Evolutionary conservation across 2,797 vertebrate genomes (phyloP), one percentile per base, ranked within the genome.

Genomic region (Acipenser oxyrinchus): DNA sequence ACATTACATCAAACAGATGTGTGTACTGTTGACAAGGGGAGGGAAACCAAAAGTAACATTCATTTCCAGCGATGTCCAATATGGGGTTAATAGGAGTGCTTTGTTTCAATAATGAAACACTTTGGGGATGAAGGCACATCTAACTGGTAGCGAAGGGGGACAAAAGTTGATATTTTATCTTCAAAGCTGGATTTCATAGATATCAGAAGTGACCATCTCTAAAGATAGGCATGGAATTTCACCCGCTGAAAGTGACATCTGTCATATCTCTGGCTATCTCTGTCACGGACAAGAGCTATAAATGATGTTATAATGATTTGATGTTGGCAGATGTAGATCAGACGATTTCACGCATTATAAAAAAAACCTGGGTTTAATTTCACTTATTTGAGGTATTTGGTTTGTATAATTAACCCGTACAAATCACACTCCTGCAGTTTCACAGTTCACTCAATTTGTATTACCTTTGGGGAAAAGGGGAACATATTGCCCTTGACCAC

Each of bases 1-100:
- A 75, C 77, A 64, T 74, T 73, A 1, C 65, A 69, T 73, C 68
- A 78, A 75, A 66, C 66, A 65, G 74, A 74, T 75, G 70, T 67
- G 64, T 53, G 52, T 77, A 70, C 73, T 71, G 72, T 68, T 37
- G 23, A 49, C 49, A 7, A 53, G 68, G 1, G 51, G 62, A 67
- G 37, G 18, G 37, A 59, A 18, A 48, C 6, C 8, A 60, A 50
- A 58, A 63, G 48, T 12, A 59, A 65, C 52, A 55, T 55, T 55
- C 52, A 55, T 55, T 55, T 55, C 5, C 52, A 55, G 52, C 52
- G 12, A 9, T 55, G 23, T 37, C 23, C 23, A 37, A 37, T 37
- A 2, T 37, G 23, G 2, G 23, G 2, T 51, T 51, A 18, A 10
- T 60, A 52, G 13, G 18, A 13, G 49, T 52, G 7, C 15, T 76